Conservation (phyloP, 2,113 vertebrate species). For the Copsychus sechellarum region DNA sequence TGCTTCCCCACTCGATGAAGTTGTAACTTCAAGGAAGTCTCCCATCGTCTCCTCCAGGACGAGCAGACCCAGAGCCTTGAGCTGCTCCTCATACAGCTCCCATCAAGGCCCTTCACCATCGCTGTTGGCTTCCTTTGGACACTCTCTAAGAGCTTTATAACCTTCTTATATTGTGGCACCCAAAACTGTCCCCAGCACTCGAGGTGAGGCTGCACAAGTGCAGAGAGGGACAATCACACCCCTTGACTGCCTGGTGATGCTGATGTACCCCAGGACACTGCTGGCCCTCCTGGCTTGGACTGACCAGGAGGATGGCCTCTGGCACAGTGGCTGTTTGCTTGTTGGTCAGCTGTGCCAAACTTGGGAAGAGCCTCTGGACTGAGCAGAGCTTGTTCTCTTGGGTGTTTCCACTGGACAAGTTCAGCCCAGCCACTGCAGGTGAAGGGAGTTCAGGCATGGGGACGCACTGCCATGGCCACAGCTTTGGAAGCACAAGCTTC, state of each 20-base stretch:
- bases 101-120: background rate
- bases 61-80: no score
- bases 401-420: fast-evolving
- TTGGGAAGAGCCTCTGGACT: background rate
- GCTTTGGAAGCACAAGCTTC: background rate
- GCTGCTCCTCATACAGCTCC: no score
- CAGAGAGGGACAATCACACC: fast-evolving
- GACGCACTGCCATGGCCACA: background rate
- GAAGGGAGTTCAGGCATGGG: fast-evolving
- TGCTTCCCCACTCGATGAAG: no score
- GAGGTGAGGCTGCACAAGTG: fast-evolving
- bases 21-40: no score
- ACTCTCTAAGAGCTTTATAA: background rate
- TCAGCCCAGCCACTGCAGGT: background rate
- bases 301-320: no score
- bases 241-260: fast-evolving
- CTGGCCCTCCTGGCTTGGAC: background rate
- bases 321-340: background rate
- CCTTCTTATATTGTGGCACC: background rate
- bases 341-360: background rate
- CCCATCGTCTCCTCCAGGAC: no score
- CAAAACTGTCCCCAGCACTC: background rate
- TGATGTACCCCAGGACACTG: fast-evolving
- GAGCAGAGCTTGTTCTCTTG: fast-evolving
- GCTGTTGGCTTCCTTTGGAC: background rate